Evolutionary conservation across 2,113 vertebrate species (phyloP), one percentile per base, ranked within the genome.

Genomic region (Cebus imitator): DNA sequence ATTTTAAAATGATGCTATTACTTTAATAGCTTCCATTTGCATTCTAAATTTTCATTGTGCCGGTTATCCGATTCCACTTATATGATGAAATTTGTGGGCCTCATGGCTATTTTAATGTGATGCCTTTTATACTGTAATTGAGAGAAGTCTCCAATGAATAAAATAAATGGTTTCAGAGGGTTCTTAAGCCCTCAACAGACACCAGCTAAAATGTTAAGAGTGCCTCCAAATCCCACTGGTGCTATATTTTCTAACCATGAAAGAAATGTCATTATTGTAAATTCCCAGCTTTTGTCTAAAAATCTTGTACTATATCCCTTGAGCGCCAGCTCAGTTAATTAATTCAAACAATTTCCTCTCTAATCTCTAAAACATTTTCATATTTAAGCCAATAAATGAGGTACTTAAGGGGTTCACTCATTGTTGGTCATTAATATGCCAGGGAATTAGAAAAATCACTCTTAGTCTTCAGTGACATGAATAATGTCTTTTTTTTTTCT

Each of bases 301-400:
- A 98, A 98, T 98, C 98, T 98, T 99, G 98, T 98, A 98, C 95
- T 70, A 94, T 96, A 97, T 99, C 98, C 98, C 98, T 91, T 98
- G 98, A 98, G 98, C 55, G 5, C 85, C 97, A 98, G 98, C 98
- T 98, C 96, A 97, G 97, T 99, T 99, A 99, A 99, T 99, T 99
- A 99, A 99, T 99, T 99, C 98, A 99, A 99, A 99, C 96, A 98
- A 98, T 99, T 99, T 98, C 96, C 88, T 96, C 87, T 98, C 95
- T 98, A 99, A 99, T 99, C 98, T 99, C 94, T 99, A 97, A 99
- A 99, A 99, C 95, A 99, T 99, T 99, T 99, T 99, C 98, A 98
- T 99, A 99, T 99, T 98, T 99, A 98, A 99, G 98, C 98, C 98
- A 99, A 98, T 99, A 98, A 99, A 99, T 98, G 97, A 97, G 97